Conservation (phyloP, 2,797 vertebrate genomes). For the Pseudochaenichthys georgianus region DNA sequence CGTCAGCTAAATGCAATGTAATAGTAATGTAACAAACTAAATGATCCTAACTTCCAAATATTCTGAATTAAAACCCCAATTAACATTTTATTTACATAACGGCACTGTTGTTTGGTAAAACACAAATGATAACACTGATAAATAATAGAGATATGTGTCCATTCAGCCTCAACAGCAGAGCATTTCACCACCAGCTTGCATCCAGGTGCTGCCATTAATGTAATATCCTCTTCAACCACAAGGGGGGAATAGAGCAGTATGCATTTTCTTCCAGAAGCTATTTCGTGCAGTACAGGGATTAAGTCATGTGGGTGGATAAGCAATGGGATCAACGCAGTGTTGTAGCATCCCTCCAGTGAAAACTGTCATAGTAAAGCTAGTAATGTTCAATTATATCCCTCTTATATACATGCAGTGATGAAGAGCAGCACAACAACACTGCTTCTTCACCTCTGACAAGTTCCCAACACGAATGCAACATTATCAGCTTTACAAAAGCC, state of each 20-base stretch:
- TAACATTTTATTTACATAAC: too few relatives aligned
- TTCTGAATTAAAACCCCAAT: too few relatives aligned
- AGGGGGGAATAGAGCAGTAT: constrained; percentile 60
- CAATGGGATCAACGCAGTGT: constrained; percentile 20
- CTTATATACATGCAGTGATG: background rate
- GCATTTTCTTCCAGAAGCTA: constrained; percentile 1
- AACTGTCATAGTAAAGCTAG: constrained; percentile 2
- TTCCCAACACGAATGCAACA: background rate
- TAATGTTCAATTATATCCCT: background rate
- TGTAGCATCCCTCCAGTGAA: background rate
- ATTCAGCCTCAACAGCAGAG: background rate
- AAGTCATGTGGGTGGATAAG: constrained; percentile 23
- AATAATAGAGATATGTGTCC: background rate
- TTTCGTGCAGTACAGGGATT: background rate
- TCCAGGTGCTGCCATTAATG: constrained; percentile 14
- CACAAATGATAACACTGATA: background rate
- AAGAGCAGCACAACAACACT: constrained; percentile 1
- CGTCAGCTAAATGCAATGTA: too few relatives aligned
- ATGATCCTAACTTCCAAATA: too few relatives aligned
- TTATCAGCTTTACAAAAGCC: background rate
- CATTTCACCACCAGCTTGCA: background rate
- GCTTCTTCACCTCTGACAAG: background rate
- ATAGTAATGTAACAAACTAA: too few relatives aligned
- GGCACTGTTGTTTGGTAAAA: too few relatives aligned
- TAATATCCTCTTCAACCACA: constrained; percentile 61